Evolutionary conservation across 2,113 vertebrate species (phyloP).

Genomic region (Todiramphus chloris): DNA sequence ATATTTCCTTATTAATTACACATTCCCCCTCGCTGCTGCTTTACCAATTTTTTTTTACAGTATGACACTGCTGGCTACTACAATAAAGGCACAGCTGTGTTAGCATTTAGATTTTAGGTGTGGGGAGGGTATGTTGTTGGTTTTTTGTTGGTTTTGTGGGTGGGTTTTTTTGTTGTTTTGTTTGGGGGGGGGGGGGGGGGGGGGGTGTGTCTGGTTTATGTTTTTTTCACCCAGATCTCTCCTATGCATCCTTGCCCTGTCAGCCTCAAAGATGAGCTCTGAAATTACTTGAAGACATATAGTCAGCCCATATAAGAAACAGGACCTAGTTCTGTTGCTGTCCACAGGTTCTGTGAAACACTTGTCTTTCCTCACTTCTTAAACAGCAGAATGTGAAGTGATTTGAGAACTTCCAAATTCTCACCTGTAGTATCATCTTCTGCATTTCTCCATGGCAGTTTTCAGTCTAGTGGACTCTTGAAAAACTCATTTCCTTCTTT

Average conservation of each 20-base stretch:
- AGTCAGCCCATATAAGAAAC: not conserved
- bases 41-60: not conserved
- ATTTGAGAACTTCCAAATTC: not conserved
- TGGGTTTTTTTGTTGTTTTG: not conserved
- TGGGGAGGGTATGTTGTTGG: not conserved
- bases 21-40: not conserved
- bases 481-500: not conserved
- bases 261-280: not conserved
- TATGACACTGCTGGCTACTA: not conserved
- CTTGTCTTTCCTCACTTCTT: not conserved
- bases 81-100: not conserved
- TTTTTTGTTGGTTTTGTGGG: not conserved
- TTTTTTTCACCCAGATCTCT: not conserved
- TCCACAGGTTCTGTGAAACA: not conserved
- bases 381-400: not conserved
- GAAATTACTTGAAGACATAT: not conserved
- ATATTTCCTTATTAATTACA: not conserved
- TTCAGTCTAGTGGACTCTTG: not conserved
- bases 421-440: not conserved
- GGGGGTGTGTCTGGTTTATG: not conserved
- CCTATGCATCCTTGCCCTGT: not conserved
- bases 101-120: not conserved
- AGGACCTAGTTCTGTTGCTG: not conserved
- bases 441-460: not conserved
- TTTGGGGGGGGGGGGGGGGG: too few species aligned